Base-by-base conservation (phyloP, 1,140 invertebrate species). In the Drosophila nebulosa region DNA sequence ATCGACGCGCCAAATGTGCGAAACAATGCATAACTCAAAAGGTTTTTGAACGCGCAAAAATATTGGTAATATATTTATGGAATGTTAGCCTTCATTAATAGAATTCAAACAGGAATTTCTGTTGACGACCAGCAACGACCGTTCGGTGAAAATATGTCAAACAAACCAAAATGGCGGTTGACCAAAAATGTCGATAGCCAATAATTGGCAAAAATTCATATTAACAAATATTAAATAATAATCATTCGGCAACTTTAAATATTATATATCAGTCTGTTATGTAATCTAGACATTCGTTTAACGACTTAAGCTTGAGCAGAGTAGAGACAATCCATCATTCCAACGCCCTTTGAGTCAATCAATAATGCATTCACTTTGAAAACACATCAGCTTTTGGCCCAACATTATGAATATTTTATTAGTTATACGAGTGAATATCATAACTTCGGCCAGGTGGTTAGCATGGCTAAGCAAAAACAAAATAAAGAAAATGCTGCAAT, bases 1-100 rank as follows among this genome's bases (percentile, higher is more conserved):
- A 85, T 85, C 83, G 80, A 80, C 70, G 66, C 81, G 55, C 81
- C 80, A 86, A 85, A 85, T 86, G 80, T 86, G 80, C 81, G 83
- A 86, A 86, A 88, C 74, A 85, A 85, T 74, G 69, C 80, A 85
- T 85, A 85, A 85, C 78, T 85, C 78, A 85, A 74, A 80, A 64
- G 39, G 39, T 46, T 46, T 46, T 46, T 46, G 39, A 46, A 21
- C 39, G 39, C 39, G 39, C 16, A 22, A 42, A 35, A 66, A 68
- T 21, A 68, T 55, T 76, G 56, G 21, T 64, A 74, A 56, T 64
- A 69, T 64, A 69, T 64, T 76, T 72, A 73, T 72, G 51, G 56
- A 55, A 51, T 46, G 58, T 46, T 60, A 63, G 66, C 71, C 56
- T 55, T 60, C 69, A 76, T 76, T 76, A 73, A 76, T 69, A 76